A percentile compares a stretch with the other conserved stretches of the same genome.
These are phyloP conservation scores for Drosophila antonietae DNA, from an alignment of 2,888 invertebrate genomes.

Conservation along the genomic window DNA sequence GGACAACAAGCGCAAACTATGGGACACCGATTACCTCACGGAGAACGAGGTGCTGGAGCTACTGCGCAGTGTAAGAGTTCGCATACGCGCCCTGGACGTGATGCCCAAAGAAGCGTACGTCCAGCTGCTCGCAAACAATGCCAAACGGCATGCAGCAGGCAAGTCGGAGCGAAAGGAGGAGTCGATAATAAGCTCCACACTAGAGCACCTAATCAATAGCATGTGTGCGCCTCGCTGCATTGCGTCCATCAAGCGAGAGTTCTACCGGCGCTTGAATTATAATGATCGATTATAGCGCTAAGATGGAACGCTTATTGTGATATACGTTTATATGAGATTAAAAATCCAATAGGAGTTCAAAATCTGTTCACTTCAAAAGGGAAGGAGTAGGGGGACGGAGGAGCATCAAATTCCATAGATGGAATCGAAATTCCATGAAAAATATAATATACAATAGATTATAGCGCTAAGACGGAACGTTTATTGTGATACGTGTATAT, in stretches of 20 bases:
- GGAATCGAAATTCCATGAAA: neutral
- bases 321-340: conserved; percentile 59
- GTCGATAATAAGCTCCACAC: conserved; percentile 45
- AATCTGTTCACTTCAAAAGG: conserved; percentile 47
- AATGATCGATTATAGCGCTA: conserved; percentile 32
- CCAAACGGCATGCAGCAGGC: conserved; percentile 38
- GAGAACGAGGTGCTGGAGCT: conserved; percentile 24
- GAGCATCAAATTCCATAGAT: conserved; percentile 66
- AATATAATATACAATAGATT: neutral
- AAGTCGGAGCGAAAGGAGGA: neutral
- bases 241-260: conserved; percentile 86
- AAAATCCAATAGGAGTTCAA: conserved; percentile 56
- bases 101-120: conserved; percentile 57
- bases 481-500: conserved; percentile 59
- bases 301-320: conserved; percentile 66
- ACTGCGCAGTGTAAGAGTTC: conserved; percentile 3
- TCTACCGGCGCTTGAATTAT: conserved; percentile 75
- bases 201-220: conserved; percentile 86
- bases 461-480: conserved; percentile 54
- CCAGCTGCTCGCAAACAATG: conserved; percentile 49
- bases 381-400: conserved; percentile 24
- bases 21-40: conserved; percentile 51
- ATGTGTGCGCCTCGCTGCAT: conserved; percentile 88
- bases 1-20: conserved; percentile 37
- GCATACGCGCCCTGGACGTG: conserved; percentile 35